A percentile compares a stretch with the other conserved stretches of the same genome.
phyloP scores from a whole-genome alignment of 2,113 vertebrate genomes.

The Barbus barbus region DNA sequence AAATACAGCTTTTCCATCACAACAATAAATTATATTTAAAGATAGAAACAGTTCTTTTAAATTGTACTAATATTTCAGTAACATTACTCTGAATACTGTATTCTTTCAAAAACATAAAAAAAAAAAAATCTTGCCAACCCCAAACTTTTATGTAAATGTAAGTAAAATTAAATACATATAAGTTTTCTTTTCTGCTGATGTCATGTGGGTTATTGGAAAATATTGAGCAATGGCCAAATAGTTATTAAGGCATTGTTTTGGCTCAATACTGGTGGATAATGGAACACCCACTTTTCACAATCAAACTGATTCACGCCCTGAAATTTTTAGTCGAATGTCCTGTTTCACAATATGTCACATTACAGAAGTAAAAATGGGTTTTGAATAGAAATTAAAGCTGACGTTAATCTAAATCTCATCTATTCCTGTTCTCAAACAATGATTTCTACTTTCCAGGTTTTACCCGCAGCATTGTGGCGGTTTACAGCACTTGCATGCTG shows the following conservation, averaged over 20 bases:
- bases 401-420: neutral
- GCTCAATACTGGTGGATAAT: neutral
- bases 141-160: neutral
- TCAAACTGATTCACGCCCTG: neutral
- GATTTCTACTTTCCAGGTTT: constrained; percentile 77
- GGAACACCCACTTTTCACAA: neutral
- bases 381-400: neutral
- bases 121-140: neutral
- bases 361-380: neutral
- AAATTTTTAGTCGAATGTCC: neutral
- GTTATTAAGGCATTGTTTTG: neutral
- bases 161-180: too few species aligned
- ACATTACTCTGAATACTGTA: neutral
- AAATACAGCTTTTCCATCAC: neutral
- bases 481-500: constrained; percentile 97
- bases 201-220: neutral
- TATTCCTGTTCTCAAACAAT: neutral
- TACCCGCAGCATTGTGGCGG: constrained; percentile 88
- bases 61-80: neutral
- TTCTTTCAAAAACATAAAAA: neutral
- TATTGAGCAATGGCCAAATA: too few species aligned
- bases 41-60: neutral
- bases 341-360: neutral
- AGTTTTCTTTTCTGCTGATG: neutral
- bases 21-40: neutral